Conservation (phyloP, 2,113 vertebrate species). For the Eulacestoma nigropectus region DNA sequence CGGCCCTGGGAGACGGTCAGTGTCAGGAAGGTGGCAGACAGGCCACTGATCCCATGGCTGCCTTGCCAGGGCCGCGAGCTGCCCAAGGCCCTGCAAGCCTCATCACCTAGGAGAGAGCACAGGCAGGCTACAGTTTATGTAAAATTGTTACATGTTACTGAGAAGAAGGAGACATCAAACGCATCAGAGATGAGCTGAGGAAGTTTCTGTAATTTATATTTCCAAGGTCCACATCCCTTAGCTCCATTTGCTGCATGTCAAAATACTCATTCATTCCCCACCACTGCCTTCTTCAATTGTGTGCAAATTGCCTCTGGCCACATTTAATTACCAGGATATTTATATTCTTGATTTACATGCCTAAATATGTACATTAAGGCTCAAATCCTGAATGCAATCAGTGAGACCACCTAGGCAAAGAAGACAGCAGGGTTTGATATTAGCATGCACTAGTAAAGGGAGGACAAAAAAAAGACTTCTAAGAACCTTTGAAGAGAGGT, state of each 20-base stretch:
- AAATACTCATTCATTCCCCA: not conserved
- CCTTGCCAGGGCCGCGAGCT: not conserved
- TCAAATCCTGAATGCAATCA: not conserved
- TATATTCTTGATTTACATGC: not conserved
- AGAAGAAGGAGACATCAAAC: not conserved
- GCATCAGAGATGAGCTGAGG: not conserved
- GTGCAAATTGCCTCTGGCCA: not conserved
- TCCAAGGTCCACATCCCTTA: not conserved
- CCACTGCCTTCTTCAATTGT: not conserved
- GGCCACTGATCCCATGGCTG: not conserved
- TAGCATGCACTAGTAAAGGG: not conserved
- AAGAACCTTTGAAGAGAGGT: not conserved
- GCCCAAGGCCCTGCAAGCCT: not conserved
- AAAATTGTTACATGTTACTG: rapidly evolving
- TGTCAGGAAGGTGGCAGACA: not conserved
- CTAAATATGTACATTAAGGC: not conserved
- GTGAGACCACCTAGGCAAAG: not conserved
- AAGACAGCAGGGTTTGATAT: not conserved
- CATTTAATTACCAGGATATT: not conserved
- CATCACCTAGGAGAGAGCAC: not conserved
- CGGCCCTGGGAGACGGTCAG: not conserved
- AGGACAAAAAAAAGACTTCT: not conserved
- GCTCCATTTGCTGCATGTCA: not conserved
- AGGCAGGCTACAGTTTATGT: not conserved
- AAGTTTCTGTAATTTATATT: not conserved